Conservation (phyloP, 2,113 vertebrate species). For the Sminthopsis crassicaudata region DNA sequence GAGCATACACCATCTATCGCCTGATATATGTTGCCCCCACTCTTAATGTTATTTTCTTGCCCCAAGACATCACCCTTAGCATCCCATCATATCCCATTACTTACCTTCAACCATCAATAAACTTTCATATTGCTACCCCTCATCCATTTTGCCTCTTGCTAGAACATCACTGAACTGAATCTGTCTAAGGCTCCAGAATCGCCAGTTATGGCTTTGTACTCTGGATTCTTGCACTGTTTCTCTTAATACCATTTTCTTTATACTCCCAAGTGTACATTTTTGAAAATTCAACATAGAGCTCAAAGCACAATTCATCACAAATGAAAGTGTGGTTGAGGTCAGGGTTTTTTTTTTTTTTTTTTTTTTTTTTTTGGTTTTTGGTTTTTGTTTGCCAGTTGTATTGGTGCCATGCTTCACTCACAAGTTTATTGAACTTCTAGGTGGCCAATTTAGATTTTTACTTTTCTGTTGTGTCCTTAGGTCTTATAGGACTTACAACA, state of each 20-base stretch:
- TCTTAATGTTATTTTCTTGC: not conserved
- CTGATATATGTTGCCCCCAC: not conserved
- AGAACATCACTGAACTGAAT: not conserved
- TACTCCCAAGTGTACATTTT: not conserved
- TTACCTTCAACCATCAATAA: not conserved
- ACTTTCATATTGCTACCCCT: not conserved
- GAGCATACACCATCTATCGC: not conserved
- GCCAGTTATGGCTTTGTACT: not conserved
- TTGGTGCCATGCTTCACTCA: not conserved
- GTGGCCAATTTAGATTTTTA: slow-evolving; percentile 9
- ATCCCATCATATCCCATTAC: not conserved
- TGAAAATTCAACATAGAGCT: not conserved
- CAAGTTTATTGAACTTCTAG: slow-evolving; percentile 1
- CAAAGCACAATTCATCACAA: not conserved
- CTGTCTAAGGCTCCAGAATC: not conserved
- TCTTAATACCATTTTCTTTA: not conserved
- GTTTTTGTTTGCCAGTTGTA: too few relatives aligned
- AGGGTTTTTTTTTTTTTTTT: not conserved
- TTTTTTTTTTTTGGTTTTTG: too few relatives aligned
- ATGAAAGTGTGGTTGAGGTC: not conserved
- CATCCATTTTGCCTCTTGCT: not conserved
- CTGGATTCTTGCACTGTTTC: not conserved
- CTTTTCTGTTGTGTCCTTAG: slow-evolving; percentile 28
- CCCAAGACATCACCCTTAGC: not conserved
- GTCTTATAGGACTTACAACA: slow-evolving; percentile 5